Evolutionary conservation across 2,888 invertebrate species (phyloP).

Genomic region (Meiosimyza platycephala): DNA sequence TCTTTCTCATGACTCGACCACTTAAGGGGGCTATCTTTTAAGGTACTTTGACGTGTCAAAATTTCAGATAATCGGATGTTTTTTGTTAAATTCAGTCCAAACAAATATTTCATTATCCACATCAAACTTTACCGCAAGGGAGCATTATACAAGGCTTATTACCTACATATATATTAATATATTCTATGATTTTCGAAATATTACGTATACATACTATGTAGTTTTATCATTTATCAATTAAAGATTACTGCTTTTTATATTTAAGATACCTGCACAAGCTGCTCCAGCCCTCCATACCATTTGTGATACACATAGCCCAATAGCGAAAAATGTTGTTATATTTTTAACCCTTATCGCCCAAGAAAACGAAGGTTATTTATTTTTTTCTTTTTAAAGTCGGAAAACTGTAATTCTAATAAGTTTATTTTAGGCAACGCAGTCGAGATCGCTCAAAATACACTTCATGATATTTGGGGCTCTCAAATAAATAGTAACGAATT

Average conservation of each 20-base stretch:
- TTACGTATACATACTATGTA: too few relatives aligned
- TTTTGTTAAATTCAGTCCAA: too few relatives aligned
- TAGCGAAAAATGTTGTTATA: conserved; percentile 65
- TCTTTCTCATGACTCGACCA: too few relatives aligned
- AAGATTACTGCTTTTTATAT: neutral
- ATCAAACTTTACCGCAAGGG: too few relatives aligned
- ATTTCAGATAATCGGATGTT: too few relatives aligned
- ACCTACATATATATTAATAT: too few relatives aligned
- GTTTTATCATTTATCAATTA: neutral
- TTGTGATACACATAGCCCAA: conserved; percentile 70
- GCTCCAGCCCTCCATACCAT: conserved; percentile 71
- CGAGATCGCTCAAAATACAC: conserved; percentile 50
- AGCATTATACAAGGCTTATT: too few relatives aligned
- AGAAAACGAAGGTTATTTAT: conserved; percentile 10
- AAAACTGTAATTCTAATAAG: neutral
- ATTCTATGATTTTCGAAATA: too few relatives aligned
- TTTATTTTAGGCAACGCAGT: conserved; percentile 42
- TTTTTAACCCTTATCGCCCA: conserved; percentile 63
- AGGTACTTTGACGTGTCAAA: too few relatives aligned
- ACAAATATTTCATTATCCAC: too few relatives aligned
- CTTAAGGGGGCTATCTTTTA: too few relatives aligned
- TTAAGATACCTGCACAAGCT: conserved; percentile 57
- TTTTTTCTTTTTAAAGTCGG: conserved; percentile 4
- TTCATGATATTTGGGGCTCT: conserved; percentile 56
- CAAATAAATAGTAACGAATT: conserved; percentile 52